Base-by-base conservation (phyloP, 1,140 invertebrate genomes). In the Bombyx mandarina region DNA sequence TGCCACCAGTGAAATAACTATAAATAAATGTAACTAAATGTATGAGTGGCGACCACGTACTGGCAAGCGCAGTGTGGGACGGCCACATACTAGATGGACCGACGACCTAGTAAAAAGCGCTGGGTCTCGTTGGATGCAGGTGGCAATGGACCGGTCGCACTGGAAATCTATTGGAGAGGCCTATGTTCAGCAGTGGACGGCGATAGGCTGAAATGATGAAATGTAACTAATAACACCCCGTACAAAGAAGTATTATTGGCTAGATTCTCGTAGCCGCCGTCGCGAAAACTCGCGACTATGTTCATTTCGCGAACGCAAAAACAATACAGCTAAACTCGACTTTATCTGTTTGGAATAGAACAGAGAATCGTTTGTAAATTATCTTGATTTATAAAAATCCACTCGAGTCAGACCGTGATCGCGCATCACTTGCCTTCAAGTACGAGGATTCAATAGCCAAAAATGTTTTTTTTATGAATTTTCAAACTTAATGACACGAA, bases 351-450 rank as follows among this genome's bases (percentile, higher is more conserved):
- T 1, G 0, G 0, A 18, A 1, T 69, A 77, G 57, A 57, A 69
- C 67, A 47, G 6, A 61, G 52, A 67, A 62, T 77, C 8, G 46
- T 22, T 46, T 47, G 26, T 47, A 44, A 10, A 6, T 22, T 53
- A 57, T 58, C 61, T 58, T 67, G 57, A 56, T 61, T 63, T 70
- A 71, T 77, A 71, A 70, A 77, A 71, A 56, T 66, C 58, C 66
- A 70, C 81, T 82, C 59, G 59, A 77, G 65, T 69, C 67, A 73
- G 68, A 66, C 69, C 82, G 82, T 86, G 82, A 83, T 82, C 82
- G 75, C 65, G 82, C 82, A 86, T 86, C 82, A 86, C 82, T 86
- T 83, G 71, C 61, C 63, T 43, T 44, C 42, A 54, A 54, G 52
- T 9, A 54, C 52, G 42, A 43, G 52, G 9, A 44, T 54, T 54